phyloP scores from a whole-genome alignment of 2,888 invertebrate genomes.

The Aplocera efformata region DNA sequence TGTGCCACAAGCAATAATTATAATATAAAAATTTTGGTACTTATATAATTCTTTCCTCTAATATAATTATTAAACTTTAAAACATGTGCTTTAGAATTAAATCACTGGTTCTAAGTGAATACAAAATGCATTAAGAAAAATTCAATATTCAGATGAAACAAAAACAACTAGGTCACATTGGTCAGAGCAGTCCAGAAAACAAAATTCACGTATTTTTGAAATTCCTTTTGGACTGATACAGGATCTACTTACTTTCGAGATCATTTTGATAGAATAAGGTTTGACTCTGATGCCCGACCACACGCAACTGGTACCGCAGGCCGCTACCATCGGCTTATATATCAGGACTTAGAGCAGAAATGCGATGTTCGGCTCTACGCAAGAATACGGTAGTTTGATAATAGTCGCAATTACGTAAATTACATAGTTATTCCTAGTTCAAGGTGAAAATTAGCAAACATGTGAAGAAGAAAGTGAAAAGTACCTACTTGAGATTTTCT shows the following conservation, averaged over 20 bases:
- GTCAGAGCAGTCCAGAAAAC: too few relatives aligned
- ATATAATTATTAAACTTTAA: too few relatives aligned
- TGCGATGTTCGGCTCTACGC: slow-evolving; percentile 65
- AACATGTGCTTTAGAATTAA: too few relatives aligned
- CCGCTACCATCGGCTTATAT: slow-evolving; percentile 66
- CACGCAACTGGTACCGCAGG: slow-evolving; percentile 74
- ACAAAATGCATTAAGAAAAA: too few relatives aligned
- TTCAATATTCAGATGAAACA: not conserved
- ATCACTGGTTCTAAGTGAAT: too few relatives aligned
- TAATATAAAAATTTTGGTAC: too few relatives aligned
- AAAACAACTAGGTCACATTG: not conserved
- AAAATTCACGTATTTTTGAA: not conserved
- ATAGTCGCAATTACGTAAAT: slow-evolving; percentile 76
- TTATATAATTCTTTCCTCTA: too few relatives aligned
- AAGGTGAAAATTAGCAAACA: slow-evolving; percentile 58
- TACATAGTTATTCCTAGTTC: slow-evolving; percentile 60
- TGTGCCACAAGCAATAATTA: too few relatives aligned
- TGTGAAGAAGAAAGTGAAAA: slow-evolving; percentile 32
- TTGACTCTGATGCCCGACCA: slow-evolving; percentile 73
- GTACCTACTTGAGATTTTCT: not conserved
- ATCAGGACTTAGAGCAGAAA: slow-evolving; percentile 63
- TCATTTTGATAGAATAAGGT: slow-evolving; percentile 75
- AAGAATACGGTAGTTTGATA: slow-evolving; percentile 77
- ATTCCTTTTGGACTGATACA: slow-evolving; percentile 56
- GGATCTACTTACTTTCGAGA: slow-evolving; percentile 73